Evolutionary conservation across 2,888 invertebrate genomes (phyloP).

Genomic region (Horisme vitalbata): DNA sequence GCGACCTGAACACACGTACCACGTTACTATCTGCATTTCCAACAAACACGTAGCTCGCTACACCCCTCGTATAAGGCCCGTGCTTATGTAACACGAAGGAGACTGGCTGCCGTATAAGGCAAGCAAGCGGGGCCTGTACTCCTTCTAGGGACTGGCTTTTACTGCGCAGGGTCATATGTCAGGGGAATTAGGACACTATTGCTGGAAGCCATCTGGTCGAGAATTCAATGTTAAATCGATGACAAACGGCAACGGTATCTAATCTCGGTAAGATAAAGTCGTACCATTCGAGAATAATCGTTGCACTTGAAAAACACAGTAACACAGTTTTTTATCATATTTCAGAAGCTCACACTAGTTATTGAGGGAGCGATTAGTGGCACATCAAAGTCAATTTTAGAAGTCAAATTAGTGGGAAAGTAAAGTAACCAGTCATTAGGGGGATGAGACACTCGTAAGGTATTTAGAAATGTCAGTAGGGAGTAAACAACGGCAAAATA

Average conservation of each 20-base stretch:
- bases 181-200: conserved; percentile 71
- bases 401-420: conserved; percentile 34
- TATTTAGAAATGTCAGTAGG: conserved; percentile 33
- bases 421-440: conserved; percentile 18
- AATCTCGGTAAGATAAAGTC: conserved; percentile 42
- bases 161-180: conserved; percentile 76
- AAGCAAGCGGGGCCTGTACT: conserved; percentile 61
- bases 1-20: conserved; percentile 91
- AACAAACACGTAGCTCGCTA: no score
- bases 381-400: conserved; percentile 41
- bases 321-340: conserved; percentile 33
- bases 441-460: conserved; percentile 26
- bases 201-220: conserved; percentile 60
- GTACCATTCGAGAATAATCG: conserved; percentile 39
- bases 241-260: conserved; percentile 40
- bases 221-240: conserved; percentile 32
- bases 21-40: conserved; percentile 22
- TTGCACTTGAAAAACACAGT: conserved; percentile 36
- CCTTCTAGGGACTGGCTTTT: conserved; percentile 76
- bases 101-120: conserved; percentile 70
- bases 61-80: conserved; percentile 65
- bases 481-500: conserved; percentile 26
- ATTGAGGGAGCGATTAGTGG: conserved; percentile 42
- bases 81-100: conserved; percentile 72
- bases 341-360: conserved; percentile 45